Evolutionary conservation across 2,113 vertebrate species (phyloP), one percentile per base, ranked within the genome.

Genomic region (Notothenia rossii): DNA sequence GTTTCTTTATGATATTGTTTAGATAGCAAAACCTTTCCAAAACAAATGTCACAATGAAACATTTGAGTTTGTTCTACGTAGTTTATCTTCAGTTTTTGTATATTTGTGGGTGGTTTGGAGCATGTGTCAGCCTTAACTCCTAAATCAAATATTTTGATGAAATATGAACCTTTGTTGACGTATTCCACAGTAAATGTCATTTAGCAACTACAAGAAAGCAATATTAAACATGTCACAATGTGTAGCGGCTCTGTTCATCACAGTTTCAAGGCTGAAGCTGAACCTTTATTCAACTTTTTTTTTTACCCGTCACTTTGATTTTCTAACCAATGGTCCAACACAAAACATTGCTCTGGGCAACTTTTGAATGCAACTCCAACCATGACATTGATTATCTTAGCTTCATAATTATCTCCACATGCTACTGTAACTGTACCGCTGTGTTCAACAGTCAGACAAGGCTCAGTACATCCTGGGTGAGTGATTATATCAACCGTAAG

Each of bases 391-490:
- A 93, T 93, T 94, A 88, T 88, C 84, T 75, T 73, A 75, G 91
- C 87, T 65, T 80, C 69, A 73, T 86, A 92, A 94, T 93, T 91
- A 93, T 94, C 93, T 92, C 93, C 94, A 91, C 92, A 91, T 94
- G 90, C 79, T 84, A 89, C 86, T 89, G 85, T 82, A 84, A 90
- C 86, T 89, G 84, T 82, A 83, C 73, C 72, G 68, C 77, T 77
- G 86, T 70, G 72, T 73, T 81, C 73, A 60, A 33, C 77, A 75
- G 83, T 75, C 75, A 86, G 68, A 64, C 22, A 11, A 81, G 86
- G 50, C 73, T 58, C 14, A 2, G 45, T 50, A 79, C 85, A 70
- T 68, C 82, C 79, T 80, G 67, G 64, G 76, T 85, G 82, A 86
- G 69, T 59, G 75, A 85, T 89, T 87, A 58, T 72, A 78, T 81